Conservation (phyloP, 53 echinoderm and acorn worm genomes). For the Actinopyga echinites region DNA sequence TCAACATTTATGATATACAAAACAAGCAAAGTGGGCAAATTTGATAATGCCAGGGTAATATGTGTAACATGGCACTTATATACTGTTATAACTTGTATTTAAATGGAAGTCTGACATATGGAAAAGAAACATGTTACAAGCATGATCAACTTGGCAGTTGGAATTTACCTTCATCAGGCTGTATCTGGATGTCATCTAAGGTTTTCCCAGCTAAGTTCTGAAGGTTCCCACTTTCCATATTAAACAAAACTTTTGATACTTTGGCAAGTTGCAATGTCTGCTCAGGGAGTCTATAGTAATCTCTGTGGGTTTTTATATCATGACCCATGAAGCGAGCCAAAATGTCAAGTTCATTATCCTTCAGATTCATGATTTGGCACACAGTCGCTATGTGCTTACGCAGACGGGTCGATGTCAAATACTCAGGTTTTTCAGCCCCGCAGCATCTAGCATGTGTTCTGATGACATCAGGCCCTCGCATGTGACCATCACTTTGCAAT, state of each 20-base stretch:
- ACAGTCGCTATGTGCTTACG: slow-evolving; percentile 75
- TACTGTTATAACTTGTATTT: too few relatives aligned
- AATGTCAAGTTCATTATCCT: slow-evolving; percentile 74
- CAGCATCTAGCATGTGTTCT: slow-evolving; percentile 52
- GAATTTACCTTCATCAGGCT: slow-evolving; percentile 39
- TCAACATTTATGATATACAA: too few relatives aligned
- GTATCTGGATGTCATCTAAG: slow-evolving; percentile 39
- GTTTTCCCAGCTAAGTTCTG: slow-evolving; percentile 53
- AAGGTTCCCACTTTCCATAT: slow-evolving; percentile 59
- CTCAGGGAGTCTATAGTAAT: slow-evolving; percentile 66
- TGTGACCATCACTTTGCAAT: slow-evolving; percentile 38
- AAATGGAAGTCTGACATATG: too few relatives aligned
- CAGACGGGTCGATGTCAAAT: slow-evolving; percentile 60
- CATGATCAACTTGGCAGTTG: too few relatives aligned
- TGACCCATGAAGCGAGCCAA: slow-evolving; percentile 68
- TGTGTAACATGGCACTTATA: too few relatives aligned
- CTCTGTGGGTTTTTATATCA: slow-evolving; percentile 59
- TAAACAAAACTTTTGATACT: slow-evolving; percentile 46
- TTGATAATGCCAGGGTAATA: too few relatives aligned
- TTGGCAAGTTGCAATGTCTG: slow-evolving; percentile 45
- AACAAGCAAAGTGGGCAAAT: too few relatives aligned
- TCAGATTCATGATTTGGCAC: slow-evolving; percentile 67
- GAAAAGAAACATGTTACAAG: too few relatives aligned
- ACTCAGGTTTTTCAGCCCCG: slow-evolving; percentile 60
- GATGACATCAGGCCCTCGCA: slow-evolving; percentile 58